Percentiles rank a stretch among this genome's conserved stretches.
These are phyloP conservation scores for Oceanodroma leucorhoa DNA, from an alignment of 2,797 vertebrate species.

Conservation along the genomic window DNA sequence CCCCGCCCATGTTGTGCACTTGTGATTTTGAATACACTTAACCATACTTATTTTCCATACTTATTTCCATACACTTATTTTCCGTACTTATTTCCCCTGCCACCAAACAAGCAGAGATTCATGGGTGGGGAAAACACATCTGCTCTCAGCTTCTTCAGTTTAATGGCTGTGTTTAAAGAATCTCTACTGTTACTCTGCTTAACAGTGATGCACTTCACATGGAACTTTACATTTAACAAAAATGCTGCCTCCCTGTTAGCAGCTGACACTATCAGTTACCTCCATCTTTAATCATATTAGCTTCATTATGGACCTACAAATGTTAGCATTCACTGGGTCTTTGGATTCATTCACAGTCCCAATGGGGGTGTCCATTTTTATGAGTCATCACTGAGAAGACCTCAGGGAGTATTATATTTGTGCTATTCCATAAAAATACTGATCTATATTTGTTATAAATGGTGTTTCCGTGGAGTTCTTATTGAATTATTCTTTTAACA, in stretches of 20 bases:
- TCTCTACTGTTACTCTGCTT: not conserved
- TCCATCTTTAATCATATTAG: not conserved
- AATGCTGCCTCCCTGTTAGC: not conserved
- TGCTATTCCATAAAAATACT: not conserved
- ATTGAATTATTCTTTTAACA: not conserved
- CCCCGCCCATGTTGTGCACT: fast-evolving
- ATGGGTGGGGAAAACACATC: not conserved
- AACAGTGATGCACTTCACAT: fast-evolving
- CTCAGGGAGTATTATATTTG: not conserved
- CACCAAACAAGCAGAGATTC: not conserved
- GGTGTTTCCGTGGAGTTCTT: not conserved
- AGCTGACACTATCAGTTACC: not conserved
- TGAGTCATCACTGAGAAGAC: not conserved
- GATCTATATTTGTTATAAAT: not conserved
- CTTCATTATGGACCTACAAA: not conserved
- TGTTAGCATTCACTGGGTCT: not conserved
- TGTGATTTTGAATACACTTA: not conserved
- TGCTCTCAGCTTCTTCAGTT: not conserved
- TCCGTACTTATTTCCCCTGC: fast-evolving
- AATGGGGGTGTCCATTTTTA: not conserved
- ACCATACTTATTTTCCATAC: not conserved
- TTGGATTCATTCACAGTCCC: not conserved
- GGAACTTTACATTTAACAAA: not conserved
- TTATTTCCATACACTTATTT: not conserved
- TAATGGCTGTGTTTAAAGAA: not conserved